These are phyloP conservation scores for Myiagra hebetior DNA, from an alignment of 2,113 vertebrate species.

Conservation along the genomic window DNA sequence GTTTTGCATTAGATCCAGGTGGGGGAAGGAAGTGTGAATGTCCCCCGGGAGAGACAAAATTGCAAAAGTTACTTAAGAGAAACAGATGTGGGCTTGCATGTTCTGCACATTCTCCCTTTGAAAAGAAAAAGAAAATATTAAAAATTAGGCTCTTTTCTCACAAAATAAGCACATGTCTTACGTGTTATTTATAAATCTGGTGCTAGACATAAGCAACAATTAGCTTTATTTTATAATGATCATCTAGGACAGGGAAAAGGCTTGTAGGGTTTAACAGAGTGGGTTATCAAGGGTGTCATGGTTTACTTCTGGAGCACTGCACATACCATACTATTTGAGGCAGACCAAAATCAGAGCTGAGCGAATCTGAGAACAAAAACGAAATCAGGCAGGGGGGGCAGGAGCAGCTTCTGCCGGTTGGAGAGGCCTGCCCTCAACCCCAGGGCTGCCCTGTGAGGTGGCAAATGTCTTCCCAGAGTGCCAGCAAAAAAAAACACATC, in stretches of 20 bases:
- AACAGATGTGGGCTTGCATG: not conserved
- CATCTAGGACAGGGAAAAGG: not conserved
- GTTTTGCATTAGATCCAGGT: not conserved
- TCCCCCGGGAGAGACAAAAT: not conserved
- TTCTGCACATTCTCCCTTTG: not conserved
- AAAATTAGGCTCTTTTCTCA: not conserved
- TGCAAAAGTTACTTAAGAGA: not conserved
- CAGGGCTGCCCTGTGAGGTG: rapidly evolving
- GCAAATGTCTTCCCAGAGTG: not conserved
- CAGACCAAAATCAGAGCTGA: not conserved
- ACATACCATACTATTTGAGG: not conserved
- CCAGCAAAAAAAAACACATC: not conserved
- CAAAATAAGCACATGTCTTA: not conserved
- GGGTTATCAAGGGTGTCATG: not conserved
- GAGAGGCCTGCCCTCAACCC: not conserved
- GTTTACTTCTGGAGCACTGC: not conserved
- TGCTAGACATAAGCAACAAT: not conserved
- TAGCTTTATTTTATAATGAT: not conserved
- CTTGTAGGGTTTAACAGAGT: not conserved
- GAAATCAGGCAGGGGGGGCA: not conserved
- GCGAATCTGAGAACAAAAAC: not conserved
- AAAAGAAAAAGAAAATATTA: not conserved
- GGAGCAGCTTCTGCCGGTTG: not conserved
- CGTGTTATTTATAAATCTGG: not conserved
- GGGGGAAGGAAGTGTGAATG: not conserved